These are phyloP conservation scores for Ormyrus pomaceus DNA, from an alignment of 2,888 invertebrate genomes.

Conservation along the genomic window DNA sequence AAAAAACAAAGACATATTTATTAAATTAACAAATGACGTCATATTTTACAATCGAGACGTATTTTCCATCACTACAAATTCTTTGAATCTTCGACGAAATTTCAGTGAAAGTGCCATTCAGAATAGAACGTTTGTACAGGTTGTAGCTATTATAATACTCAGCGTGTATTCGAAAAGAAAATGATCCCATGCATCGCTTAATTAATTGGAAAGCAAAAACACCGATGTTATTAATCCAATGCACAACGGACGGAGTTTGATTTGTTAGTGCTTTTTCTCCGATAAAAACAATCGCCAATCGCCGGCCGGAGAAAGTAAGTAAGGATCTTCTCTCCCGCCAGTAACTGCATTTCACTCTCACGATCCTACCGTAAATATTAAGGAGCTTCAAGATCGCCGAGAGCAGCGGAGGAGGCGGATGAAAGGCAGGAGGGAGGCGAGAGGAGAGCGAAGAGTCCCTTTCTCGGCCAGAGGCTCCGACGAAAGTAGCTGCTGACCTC, in stretches of 20 bases:
- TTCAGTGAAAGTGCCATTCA: constrained; percentile 57
- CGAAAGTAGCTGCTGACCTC: constrained; percentile 64
- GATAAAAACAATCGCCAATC: constrained; percentile 34
- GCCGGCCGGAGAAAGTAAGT: constrained; percentile 59
- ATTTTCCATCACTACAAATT: constrained; percentile 28
- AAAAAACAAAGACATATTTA: not conserved
- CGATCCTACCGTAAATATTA: constrained; percentile 62
- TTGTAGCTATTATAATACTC: constrained; percentile 31
- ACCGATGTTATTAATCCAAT: constrained; percentile 35
- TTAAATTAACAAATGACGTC: too few relatives aligned
- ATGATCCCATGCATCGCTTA: constrained; percentile 24
- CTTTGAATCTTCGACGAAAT: constrained; percentile 30
- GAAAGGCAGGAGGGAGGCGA: constrained; percentile 28
- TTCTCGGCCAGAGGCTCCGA: constrained; percentile 59
- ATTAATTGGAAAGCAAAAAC: constrained; percentile 37
- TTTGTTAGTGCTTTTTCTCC: constrained; percentile 37
- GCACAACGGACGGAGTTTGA: constrained; percentile 28
- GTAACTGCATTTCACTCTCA: constrained; percentile 60
- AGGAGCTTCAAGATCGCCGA: constrained; percentile 58
- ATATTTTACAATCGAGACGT: not conserved
- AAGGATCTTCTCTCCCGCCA: constrained; percentile 56
- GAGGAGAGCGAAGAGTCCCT: constrained; percentile 56
- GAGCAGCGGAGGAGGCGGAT: constrained; percentile 12
- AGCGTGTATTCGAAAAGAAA: constrained; percentile 16
- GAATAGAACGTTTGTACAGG: constrained; percentile 40